A percentile compares a stretch with the other conserved stretches of the same genome.
Evolutionary conservation across 2,113 vertebrate species (phyloP).

Genomic region (Chrysochloris asiatica): DNA sequence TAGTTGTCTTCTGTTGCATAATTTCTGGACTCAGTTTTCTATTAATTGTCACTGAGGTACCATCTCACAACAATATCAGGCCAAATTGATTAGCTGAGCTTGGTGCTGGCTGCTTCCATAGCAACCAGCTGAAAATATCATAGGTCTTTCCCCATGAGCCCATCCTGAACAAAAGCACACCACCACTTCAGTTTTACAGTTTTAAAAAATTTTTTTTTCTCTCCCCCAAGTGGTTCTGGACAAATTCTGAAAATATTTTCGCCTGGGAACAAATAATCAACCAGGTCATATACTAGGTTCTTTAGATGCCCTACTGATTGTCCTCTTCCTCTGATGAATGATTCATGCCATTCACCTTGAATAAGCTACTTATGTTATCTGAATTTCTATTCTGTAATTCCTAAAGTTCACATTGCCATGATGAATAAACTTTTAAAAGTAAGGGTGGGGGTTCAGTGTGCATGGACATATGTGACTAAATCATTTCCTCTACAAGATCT

Average conservation of each 20-base stretch:
- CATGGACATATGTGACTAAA: conserved; percentile 9
- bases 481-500: neutral
- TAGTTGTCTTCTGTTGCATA: neutral
- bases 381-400: neutral
- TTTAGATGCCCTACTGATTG: neutral
- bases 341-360: conserved; percentile 21
- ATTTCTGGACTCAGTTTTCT: neutral
- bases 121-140: conserved; percentile 60
- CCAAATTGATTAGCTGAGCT: neutral
- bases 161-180: conserved; percentile 36
- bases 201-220: conserved; percentile 22
- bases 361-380: neutral
- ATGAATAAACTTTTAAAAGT: conserved; percentile 6
- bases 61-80: neutral
- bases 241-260: conserved; percentile 50
- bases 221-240: conserved; percentile 12
- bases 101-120: conserved; percentile 41
- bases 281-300: conserved; percentile 29
- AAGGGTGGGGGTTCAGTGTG: neutral
- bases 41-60: neutral
- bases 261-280: conserved; percentile 45
- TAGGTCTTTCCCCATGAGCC: conserved; percentile 45
- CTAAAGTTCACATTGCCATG: neutral
- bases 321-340: conserved; percentile 1
- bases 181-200: conserved; percentile 43